Evolutionary conservation across 2,888 invertebrate species (phyloP), one percentile per base, ranked within the genome.

Genomic region (Labia minor): DNA sequence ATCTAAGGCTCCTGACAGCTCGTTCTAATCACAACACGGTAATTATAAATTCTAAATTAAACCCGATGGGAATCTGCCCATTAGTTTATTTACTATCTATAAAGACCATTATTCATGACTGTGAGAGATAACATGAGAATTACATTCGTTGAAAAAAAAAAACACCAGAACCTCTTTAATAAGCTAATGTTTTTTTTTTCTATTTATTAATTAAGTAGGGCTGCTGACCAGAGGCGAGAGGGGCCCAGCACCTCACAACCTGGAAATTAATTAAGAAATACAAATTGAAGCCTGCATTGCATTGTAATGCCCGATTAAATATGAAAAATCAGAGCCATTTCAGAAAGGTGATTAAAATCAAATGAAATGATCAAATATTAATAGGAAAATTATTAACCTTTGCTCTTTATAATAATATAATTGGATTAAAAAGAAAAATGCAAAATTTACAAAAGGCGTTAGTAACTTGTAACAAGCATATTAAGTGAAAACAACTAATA

Each of bases 1-100:
- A 49, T 49, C 49, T 49, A 49, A n/a, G 49, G 49, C 49, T 49
- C 16, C 49, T 49, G 49, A 49, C 49, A 49, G 49, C 49, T 49
- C 49, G 49, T 49, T 49, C 49, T 49, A 49, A 49, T 49, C 49
- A 49, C 49, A 49, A 49, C 49, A 49, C 49, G 49, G 49, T 49
- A 49, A 49, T 49, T 49, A 49, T 49, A 49, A 49, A 49, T 49
- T 49, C 49, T 49, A 49, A 49, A 49, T 49, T 49, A 49, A 49
- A 49, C 49, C 49, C 49, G 49, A 49, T 49, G 49, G 49, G 49
- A 49, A 49, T 49, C 49, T 49, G 49, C 49, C 49, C n/a, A 49
- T 49, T 49, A 49, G 49, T 49, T 49, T 49, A 49, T 49, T 49
- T 49, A 49, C 49, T 49, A 49, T 49, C 49, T 49, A 49, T 49